phyloP scores from a whole-genome alignment of 2,113 vertebrate genomes.

The Cairina moschata region DNA sequence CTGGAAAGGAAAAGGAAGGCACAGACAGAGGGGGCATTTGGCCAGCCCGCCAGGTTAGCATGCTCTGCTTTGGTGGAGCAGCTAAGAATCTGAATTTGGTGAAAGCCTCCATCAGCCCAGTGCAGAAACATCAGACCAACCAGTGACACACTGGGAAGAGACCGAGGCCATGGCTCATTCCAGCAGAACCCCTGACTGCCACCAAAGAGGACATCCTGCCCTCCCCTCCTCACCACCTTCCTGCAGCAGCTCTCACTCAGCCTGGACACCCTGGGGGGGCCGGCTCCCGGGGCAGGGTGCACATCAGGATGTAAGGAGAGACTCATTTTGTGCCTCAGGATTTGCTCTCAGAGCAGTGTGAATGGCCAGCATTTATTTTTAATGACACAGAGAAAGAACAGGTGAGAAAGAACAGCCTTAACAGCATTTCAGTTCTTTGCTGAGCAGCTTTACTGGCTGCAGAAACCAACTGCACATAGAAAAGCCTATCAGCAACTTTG shows the following conservation, averaged over 20 bases:
- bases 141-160: neutral
- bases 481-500: neutral
- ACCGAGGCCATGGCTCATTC: neutral
- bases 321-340: neutral
- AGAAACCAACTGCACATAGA: neutral
- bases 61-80: neutral
- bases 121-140: neutral
- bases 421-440: neutral
- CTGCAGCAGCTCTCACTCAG: neutral
- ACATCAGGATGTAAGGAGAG: neutral
- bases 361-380: neutral
- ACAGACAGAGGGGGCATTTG: neutral
- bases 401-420: neutral
- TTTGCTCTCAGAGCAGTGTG: neutral
- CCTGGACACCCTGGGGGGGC: neutral
- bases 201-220: neutral
- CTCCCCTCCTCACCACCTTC: no score
- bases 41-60: neutral
- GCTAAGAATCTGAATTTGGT: neutral
- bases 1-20: neutral
- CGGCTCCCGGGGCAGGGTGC: neutral
- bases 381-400: neutral
- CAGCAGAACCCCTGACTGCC: neutral
- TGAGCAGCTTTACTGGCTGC: neutral
- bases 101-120: neutral